Base-by-base conservation (phyloP, 2,888 invertebrate genomes). In the Timema podura region DNA sequence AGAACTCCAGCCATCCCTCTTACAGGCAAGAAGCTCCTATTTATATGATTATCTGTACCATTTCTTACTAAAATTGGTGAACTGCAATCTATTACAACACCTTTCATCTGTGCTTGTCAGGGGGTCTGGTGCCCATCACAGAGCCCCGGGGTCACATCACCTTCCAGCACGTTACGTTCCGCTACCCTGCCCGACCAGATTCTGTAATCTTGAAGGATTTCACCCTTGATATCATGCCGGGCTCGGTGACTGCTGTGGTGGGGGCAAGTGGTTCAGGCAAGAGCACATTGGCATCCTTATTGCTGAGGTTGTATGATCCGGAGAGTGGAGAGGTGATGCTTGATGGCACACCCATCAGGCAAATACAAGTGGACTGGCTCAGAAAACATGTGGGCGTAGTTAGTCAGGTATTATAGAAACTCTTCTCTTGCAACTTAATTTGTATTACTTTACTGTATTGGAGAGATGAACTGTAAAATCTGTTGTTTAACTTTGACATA, bases 251-350 rank as follows among this genome's bases (percentile, higher is more conserved):
- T 10, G 96, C 96, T 0, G 84, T 91, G n/a, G 90, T 98, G 0
- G 98, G 98, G 0, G 85, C 93, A 0, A 96, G 96, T 71, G 98
- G 98, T 0, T 94, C 94, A 46, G 98, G 98, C 0, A 98, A 98
- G 81, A 96, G 95, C 66, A 98, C 98, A 0, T 83, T 98, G 71
- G 95, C 92, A 0, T 84, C 91, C 0, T 84, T 98, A 2, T 83
- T 98, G 73, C 82, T 98, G 66, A 84, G 97, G 77, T 82, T 93
- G 0, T 98, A 98, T 79, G 96, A 97, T 79, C 96, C 96, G 0
- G 82, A 83, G 5, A 77, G 80, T 71, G 96, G 96, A 0, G 79
- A 79, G 8, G 84, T 98, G 68, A 79, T 85, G 65, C 79, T 98
- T 44, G 98, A 98, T 79, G 91, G 91, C 7, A 80, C 87, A 0